phyloP scores from a whole-genome alignment of 1,140 invertebrate genomes.

The Colletes latitarsis region DNA sequence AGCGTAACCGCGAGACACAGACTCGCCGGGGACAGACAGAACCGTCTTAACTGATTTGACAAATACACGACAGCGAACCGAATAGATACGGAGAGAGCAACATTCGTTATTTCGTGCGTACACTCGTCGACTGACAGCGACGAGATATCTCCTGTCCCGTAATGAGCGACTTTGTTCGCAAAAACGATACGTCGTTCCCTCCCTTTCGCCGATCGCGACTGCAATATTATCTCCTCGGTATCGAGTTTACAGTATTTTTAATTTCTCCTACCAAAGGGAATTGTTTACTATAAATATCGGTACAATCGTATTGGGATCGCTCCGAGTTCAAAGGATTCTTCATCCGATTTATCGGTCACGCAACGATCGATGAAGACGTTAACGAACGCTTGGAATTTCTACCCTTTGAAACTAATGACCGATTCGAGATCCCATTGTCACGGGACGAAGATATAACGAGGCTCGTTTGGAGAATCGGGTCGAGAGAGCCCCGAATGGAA shows the following conservation, averaged over 20 bases:
- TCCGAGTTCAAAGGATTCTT: too few relatives aligned
- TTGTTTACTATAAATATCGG: too few relatives aligned
- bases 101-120: constrained; percentile 15
- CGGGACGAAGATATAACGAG: too few relatives aligned
- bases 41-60: constrained; percentile 29
- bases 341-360: too few relatives aligned
- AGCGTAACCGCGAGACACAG: not conserved
- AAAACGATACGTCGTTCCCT: not conserved
- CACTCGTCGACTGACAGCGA: not conserved
- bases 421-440: too few relatives aligned
- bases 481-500: too few relatives aligned
- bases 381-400: too few relatives aligned
- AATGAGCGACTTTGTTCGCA: constrained; percentile 1
- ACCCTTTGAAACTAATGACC: too few relatives aligned
- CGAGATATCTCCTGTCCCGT: not conserved
- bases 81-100: not conserved
- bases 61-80: constrained; percentile 5
- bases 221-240: not conserved
- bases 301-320: too few relatives aligned
- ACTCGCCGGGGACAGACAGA: not conserved
- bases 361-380: too few relatives aligned
- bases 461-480: too few relatives aligned
- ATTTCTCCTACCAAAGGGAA: too few relatives aligned
- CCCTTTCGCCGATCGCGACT: not conserved
- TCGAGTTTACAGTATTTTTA: not conserved